phyloP scores from a whole-genome alignment of 2,113 vertebrate genomes.

The Cisticola juncidis region DNA sequence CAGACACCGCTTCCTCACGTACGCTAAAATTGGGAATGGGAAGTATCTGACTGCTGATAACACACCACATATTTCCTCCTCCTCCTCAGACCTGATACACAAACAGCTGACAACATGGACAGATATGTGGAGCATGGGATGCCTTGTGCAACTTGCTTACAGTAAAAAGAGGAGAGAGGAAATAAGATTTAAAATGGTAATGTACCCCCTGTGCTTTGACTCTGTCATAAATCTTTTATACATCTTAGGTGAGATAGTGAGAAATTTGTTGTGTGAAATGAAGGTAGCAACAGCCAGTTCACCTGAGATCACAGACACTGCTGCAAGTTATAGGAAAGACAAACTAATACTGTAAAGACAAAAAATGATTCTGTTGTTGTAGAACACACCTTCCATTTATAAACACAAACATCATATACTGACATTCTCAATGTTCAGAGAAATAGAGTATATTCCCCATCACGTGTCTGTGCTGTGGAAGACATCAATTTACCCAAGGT shows the following conservation, averaged over 20 bases:
- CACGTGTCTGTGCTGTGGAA: not conserved
- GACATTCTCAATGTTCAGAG: not conserved
- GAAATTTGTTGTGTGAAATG: not conserved
- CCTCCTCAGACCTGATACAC: constrained; percentile 5
- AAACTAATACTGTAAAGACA: not conserved
- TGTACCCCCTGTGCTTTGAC: not conserved
- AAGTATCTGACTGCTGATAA: constrained; percentile 17
- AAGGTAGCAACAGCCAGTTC: not conserved
- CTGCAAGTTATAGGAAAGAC: not conserved
- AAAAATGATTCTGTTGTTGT: not conserved
- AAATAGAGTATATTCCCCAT: not conserved
- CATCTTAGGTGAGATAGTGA: not conserved
- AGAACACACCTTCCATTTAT: not conserved
- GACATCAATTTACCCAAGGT: not conserved
- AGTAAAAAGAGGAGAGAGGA: constrained; percentile 10
- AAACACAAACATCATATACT: not conserved
- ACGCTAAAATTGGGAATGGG: not conserved
- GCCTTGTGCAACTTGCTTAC: constrained; percentile 30
- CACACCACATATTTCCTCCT: not conserved
- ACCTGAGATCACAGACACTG: not conserved
- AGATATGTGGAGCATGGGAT: constrained; percentile 14
- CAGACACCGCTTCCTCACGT: not conserved
- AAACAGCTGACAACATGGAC: constrained; percentile 37
- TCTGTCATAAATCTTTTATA: not conserved
- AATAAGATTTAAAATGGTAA: not conserved